phyloP scores from a whole-genome alignment of 2,888 invertebrate genomes.

The Phasia obesa region DNA sequence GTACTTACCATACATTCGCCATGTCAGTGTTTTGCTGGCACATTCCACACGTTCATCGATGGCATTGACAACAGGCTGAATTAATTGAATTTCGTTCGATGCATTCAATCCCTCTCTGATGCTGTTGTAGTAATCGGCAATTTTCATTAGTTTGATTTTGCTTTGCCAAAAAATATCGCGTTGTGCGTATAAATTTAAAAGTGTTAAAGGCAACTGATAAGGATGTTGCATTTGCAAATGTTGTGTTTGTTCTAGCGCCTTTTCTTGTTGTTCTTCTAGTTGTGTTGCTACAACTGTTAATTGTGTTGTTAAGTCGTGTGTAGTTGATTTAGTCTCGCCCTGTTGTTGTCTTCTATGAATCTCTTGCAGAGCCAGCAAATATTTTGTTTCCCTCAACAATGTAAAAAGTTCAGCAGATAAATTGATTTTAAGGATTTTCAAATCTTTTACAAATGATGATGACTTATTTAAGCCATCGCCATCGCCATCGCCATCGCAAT shows the following conservation, averaged over 20 bases:
- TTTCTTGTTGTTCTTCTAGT: slow-evolving; percentile 37
- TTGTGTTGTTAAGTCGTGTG: slow-evolving; percentile 35
- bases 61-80: slow-evolving; percentile 88
- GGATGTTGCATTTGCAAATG: slow-evolving; percentile 57
- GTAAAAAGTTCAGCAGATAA: slow-evolving; percentile 85
- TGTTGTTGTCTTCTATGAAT: slow-evolving; percentile 36
- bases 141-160: slow-evolving; percentile 84
- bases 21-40: slow-evolving; percentile 88
- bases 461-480: slow-evolving; percentile 51
- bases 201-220: slow-evolving; percentile 73
- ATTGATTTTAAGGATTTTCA: slow-evolving; percentile 74
- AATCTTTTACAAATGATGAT: slow-evolving; percentile 60
- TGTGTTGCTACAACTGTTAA: slow-evolving; percentile 51
- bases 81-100: slow-evolving; percentile 89
- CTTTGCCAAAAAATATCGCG: slow-evolving; percentile 78
- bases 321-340: slow-evolving; percentile 19
- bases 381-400: slow-evolving; percentile 91
- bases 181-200: slow-evolving; percentile 76
- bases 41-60: slow-evolving; percentile 88
- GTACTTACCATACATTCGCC: slow-evolving; percentile 90
- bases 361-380: slow-evolving; percentile 86
- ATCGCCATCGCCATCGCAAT: no score
- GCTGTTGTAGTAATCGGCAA: slow-evolving; percentile 91
- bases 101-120: slow-evolving; percentile 85
- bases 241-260: not conserved